A percentile compares a stretch with the other conserved stretches of the same genome.
phyloP scores from a whole-genome alignment of 2,888 invertebrate genomes.

The Pycnomerus fuliginosus region DNA sequence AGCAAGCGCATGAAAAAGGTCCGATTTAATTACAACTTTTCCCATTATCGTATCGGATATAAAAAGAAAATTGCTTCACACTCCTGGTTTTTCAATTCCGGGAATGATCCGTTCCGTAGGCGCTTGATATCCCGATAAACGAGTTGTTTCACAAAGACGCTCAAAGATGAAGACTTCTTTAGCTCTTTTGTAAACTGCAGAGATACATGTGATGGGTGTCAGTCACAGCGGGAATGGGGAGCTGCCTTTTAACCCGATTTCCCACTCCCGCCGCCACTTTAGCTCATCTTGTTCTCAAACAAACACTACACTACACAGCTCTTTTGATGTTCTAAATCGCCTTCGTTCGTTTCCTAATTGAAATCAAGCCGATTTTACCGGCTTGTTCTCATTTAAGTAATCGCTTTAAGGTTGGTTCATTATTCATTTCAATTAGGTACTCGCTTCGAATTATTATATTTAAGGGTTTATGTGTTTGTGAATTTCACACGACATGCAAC shows the following conservation, averaged over 20 bases:
- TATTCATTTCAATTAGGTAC: too few species aligned
- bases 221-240: slow-evolving; percentile 34
- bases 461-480: too few species aligned
- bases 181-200: slow-evolving; percentile 39
- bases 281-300: slow-evolving; percentile 32
- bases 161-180: slow-evolving; percentile 40
- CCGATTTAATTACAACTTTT: slow-evolving; percentile 46
- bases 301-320: slow-evolving; percentile 35
- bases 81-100: slow-evolving; percentile 44
- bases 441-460: too few species aligned
- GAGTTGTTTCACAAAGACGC: slow-evolving; percentile 38
- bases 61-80: slow-evolving; percentile 45
- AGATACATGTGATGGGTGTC: slow-evolving; percentile 44
- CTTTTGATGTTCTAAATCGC: slow-evolving; percentile 44
- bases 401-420: too few species aligned
- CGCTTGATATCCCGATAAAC: slow-evolving; percentile 44
- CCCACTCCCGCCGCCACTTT: slow-evolving; percentile 26
- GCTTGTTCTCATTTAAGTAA: too few species aligned
- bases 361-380: slow-evolving; percentile 35
- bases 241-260: slow-evolving; percentile 23
- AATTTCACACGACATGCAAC: too few species aligned
- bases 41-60: slow-evolving; percentile 43
- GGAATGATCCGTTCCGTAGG: slow-evolving; percentile 37
- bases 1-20: slow-evolving; percentile 11
- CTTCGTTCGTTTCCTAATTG: slow-evolving; percentile 39